Conservation (phyloP, 2,888 invertebrate genomes). For the Helobdella robusta region DNA sequence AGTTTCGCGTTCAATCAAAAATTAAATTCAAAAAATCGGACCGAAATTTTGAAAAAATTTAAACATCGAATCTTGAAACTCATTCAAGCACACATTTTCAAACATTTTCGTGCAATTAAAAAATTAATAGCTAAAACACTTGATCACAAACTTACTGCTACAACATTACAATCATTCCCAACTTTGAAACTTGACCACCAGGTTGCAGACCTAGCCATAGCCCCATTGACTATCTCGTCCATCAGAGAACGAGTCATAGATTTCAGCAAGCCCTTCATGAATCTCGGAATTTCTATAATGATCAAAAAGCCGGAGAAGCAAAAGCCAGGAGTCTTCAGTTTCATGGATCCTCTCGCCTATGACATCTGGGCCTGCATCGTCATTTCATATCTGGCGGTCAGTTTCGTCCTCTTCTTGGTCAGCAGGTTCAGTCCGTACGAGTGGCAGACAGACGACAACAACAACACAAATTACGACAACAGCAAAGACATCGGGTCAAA, state of each 20-base stretch:
- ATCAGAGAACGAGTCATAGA: slow-evolving; percentile 87
- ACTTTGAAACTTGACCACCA: too few relatives aligned
- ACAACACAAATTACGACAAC: slow-evolving; percentile 15
- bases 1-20: too few relatives aligned
- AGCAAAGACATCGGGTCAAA: too few relatives aligned
- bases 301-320: slow-evolving; percentile 87
- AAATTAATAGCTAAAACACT: too few relatives aligned
- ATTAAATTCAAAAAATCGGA: too few relatives aligned
- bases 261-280: slow-evolving; percentile 95
- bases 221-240: slow-evolving; percentile 84
- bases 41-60: too few relatives aligned
- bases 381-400: slow-evolving; percentile 86
- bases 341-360: slow-evolving; percentile 87
- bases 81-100: too few relatives aligned
- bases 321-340: slow-evolving; percentile 89
- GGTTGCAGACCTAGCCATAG: slow-evolving; percentile 88
- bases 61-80: too few relatives aligned
- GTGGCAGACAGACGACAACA: slow-evolving; percentile 60
- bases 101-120: too few relatives aligned
- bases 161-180: too few relatives aligned
- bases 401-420: slow-evolving; percentile 90
- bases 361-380: slow-evolving; percentile 85
- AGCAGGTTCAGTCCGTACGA: slow-evolving; percentile 93
- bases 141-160: too few relatives aligned
- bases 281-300: slow-evolving; percentile 87